Conservation (phyloP, 2,888 invertebrate genomes). For the Fissipunctia ypsillon region DNA sequence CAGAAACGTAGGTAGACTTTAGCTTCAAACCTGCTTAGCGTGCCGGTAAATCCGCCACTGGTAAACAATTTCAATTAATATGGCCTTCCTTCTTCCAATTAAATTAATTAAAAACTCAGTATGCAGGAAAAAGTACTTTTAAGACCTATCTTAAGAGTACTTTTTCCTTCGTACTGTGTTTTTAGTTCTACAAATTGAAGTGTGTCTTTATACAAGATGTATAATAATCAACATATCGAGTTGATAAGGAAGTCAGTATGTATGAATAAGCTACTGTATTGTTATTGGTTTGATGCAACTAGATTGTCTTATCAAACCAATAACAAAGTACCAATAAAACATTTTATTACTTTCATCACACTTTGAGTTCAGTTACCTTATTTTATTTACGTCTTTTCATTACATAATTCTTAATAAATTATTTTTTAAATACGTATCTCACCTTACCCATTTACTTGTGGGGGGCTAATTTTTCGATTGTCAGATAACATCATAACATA, state of each 20-base stretch:
- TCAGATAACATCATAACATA: background rate
- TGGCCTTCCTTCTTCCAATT: background rate
- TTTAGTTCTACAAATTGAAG: background rate
- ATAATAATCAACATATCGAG: background rate
- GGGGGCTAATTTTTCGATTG: background rate
- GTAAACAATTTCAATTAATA: background rate
- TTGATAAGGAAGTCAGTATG: constrained; percentile 5
- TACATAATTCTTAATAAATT: background rate
- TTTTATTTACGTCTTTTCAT: background rate
- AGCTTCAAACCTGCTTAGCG: too few species aligned
- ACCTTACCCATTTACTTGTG: background rate
- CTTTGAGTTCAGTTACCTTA: constrained; percentile 5
- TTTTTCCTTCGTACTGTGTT: background rate
- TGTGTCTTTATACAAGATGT: constrained; percentile 8
- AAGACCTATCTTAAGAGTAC: too few species aligned
- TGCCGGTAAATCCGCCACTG: too few species aligned
- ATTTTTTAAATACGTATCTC: background rate
- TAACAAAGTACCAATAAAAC: constrained; percentile 1
- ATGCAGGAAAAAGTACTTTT: too few species aligned
- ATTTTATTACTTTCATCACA: background rate
- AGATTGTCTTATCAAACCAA: constrained; percentile 23
- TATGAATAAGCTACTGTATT: background rate
- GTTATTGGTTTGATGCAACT: background rate
- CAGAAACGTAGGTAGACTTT: background rate
- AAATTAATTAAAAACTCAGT: too few species aligned